Conservation (phyloP, 2,113 vertebrate genomes). For the Passer domesticus region DNA sequence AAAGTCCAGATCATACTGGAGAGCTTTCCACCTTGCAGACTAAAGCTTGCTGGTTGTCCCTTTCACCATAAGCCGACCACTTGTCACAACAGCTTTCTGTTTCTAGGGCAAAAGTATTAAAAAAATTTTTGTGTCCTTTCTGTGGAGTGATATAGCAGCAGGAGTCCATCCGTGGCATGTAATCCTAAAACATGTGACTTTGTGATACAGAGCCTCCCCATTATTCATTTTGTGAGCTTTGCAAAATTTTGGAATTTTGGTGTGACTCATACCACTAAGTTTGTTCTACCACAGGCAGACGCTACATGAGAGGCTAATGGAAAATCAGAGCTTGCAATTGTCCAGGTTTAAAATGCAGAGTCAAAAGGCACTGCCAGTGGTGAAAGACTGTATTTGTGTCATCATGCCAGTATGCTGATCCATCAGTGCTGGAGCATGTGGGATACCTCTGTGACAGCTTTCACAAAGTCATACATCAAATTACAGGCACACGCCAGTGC, state of each 20-base stretch:
- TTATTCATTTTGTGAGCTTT: background rate
- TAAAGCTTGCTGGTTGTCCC: background rate
- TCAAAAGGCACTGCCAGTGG: conserved; percentile 32
- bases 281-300: background rate
- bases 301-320: background rate
- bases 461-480: conserved; percentile 53
- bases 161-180: background rate
- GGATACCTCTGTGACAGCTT: conserved; percentile 48
- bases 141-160: background rate
- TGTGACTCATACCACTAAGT: background rate
- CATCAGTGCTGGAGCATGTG: conserved; percentile 10
- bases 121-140: background rate
- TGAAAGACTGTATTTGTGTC: conserved; percentile 14
- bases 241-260: background rate
- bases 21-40: background rate
- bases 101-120: background rate
- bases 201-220: background rate
- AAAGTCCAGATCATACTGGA: background rate
- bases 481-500: background rate
- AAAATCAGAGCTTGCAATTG: background rate
- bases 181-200: background rate
- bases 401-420: conserved; percentile 17
- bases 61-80: background rate
- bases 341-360: background rate
- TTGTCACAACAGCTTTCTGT: background rate